Conservation (phyloP, 2,888 invertebrate species). For the Eumacrocentrus americanus region DNA sequence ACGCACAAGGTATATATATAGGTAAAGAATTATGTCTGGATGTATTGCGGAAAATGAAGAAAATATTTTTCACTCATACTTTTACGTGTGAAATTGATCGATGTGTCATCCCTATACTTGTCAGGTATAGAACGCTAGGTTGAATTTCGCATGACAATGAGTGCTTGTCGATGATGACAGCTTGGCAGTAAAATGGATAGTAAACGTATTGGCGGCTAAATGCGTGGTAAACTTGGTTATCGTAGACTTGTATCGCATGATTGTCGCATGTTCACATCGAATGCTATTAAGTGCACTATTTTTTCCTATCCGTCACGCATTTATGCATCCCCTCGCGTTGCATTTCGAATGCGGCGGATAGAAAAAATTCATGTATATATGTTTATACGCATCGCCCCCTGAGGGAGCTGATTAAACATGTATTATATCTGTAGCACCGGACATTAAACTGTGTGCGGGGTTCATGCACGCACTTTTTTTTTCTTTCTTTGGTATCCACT, state of each 20-base stretch:
- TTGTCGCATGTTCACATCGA: slow-evolving; percentile 52
- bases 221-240: not conserved
- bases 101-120: too few species aligned
- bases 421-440: slow-evolving; percentile 17
- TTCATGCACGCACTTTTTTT: slow-evolving; percentile 34
- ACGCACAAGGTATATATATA: not conserved
- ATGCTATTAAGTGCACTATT: slow-evolving; percentile 55
- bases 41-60: too few species aligned
- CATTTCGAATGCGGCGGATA: slow-evolving; percentile 22
- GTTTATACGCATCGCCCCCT: slow-evolving; percentile 11
- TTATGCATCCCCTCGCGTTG: slow-evolving; percentile 25
- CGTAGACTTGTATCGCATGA: slow-evolving; percentile 44
- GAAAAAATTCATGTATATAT: too few species aligned
- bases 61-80: too few species aligned
- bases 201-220: not conserved
- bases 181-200: too few species aligned
- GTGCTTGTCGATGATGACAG: too few species aligned
- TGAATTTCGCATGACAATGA: too few species aligned
- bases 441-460: slow-evolving; percentile 15
- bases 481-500: slow-evolving; percentile 14
- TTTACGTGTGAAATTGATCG: too few species aligned
- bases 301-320: slow-evolving; percentile 36
- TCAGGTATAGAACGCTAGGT: too few species aligned
- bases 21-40: too few species aligned
- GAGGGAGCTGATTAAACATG: slow-evolving; percentile 22